Base-by-base conservation (phyloP, 2,113 vertebrate species). In the Stomatorhinus ivindoensis region DNA sequence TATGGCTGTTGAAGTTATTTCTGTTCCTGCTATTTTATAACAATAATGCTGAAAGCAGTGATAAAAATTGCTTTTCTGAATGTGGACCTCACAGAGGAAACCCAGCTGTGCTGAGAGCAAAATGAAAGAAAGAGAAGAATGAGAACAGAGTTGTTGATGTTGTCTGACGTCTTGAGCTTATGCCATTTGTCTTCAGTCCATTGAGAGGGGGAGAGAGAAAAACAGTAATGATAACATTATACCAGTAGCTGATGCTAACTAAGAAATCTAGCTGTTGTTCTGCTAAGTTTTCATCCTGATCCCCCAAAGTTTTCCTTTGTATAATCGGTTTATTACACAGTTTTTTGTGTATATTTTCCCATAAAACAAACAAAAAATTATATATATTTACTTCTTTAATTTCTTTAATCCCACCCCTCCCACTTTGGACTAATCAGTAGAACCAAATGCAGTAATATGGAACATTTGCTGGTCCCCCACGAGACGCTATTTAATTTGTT, bases 1-100 rank as follows among this genome's bases (percentile, higher is more conserved):
- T 84, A 88, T 83, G 87, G 92, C 91, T 55, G 87, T 91, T 83
- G 31, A 46, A 90, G 91, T 91, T 95, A 95, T 95, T 95, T 95
- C 92, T 88, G 91, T 92, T 92, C 90, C 88, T 89, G 83, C 86
- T 91, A 89, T 93, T 89, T 90, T 92, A 89, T 94, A 95, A 95
- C 95, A 92, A 95, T 92, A 93, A 73, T 92, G 93, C 83, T 44
- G 88, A 73, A 92, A 73, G 91, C 92, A 90, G 90, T 88, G 88
- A 90, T 90, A 31, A 89, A 69, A 10, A 42, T 76, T 65, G 90
- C 91, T 90, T 90, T 92, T 92, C 55, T 91, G 44, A 48, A 88
- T 90, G 84, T 27, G 88, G 91, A 91, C 89, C 89, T 92, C 89
- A 92, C 91, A 88, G 89, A 93, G 91, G 90, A 91, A 91, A 90